Evolutionary conservation across 2,797 vertebrate species (phyloP).

Genomic region (Darevskia nairensis): DNA sequence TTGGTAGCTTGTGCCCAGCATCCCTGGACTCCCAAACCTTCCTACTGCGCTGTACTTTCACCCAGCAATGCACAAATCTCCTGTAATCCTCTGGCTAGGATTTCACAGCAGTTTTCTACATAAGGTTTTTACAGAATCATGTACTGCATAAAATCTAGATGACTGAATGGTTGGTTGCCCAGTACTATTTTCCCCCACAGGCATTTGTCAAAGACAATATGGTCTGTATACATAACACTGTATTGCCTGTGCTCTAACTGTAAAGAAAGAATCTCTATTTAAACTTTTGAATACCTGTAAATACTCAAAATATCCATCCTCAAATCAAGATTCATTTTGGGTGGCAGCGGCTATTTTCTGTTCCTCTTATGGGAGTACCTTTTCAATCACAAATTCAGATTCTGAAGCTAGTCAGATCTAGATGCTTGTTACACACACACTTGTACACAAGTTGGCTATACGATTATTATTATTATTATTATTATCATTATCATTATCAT

Average conservation of each 20-base stretch:
- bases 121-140: neutral
- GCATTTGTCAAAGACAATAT: neutral
- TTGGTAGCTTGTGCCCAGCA: neutral
- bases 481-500: neutral
- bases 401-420: neutral
- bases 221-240: neutral
- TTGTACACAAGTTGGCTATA: neutral
- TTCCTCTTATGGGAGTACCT: neutral
- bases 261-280: neutral
- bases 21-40: neutral
- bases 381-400: neutral
- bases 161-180: neutral
- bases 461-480: neutral
- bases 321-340: conserved; percentile 3
- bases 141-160: neutral
- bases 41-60: neutral
- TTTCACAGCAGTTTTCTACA: neutral
- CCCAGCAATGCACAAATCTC: neutral
- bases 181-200: neutral
- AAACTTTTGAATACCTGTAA: conserved; percentile 14
- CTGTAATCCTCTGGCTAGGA: conserved; percentile 20
- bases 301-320: neutral
- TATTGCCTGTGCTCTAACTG: neutral
- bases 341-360: neutral
- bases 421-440: neutral